Evolutionary conservation across 2,888 invertebrate genomes (phyloP).

Genomic region (Teleogryllus oceanicus): DNA sequence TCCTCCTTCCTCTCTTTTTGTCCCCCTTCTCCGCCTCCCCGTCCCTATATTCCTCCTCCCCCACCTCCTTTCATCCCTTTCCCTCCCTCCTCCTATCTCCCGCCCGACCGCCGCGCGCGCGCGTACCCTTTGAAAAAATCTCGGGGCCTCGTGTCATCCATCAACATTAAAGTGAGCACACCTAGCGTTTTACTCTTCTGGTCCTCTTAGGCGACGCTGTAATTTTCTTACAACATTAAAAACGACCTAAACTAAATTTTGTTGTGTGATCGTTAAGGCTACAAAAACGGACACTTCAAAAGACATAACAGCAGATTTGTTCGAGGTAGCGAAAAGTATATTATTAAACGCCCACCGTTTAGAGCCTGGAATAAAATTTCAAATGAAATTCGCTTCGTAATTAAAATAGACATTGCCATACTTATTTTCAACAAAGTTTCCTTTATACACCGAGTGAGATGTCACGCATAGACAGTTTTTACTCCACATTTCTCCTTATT

Average conservation of each 20-base stretch:
- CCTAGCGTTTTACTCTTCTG: slow-evolving; percentile 1
- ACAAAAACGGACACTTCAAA: slow-evolving; percentile 18
- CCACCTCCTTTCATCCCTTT: not conserved
- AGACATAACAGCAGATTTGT: not conserved
- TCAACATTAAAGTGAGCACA: slow-evolving; percentile 31
- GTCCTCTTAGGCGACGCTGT: slow-evolving; percentile 5
- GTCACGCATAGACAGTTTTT: too few species aligned
- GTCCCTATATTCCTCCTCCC: not conserved
- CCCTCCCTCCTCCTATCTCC: not conserved
- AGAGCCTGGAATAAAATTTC: not conserved
- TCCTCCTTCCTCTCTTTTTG: too few species aligned
- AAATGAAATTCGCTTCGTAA: not conserved
- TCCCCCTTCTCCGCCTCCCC: too few species aligned
- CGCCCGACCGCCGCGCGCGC: not conserved
- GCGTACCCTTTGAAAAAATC: not conserved
- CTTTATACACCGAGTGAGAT: not conserved
- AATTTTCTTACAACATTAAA: slow-evolving; percentile 27
- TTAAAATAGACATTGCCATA: not conserved
- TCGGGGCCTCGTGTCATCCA: slow-evolving; percentile 27
- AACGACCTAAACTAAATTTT: slow-evolving; percentile 24
- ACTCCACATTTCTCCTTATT: too few species aligned
- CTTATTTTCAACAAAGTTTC: not conserved
- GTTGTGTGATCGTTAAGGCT: slow-evolving; percentile 24
- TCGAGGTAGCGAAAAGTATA: not conserved
- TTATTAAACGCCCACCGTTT: slow-evolving; percentile 6